These are phyloP conservation scores for Icerya purchasi DNA, from an alignment of 2,888 invertebrate genomes.

Conservation along the genomic window DNA sequence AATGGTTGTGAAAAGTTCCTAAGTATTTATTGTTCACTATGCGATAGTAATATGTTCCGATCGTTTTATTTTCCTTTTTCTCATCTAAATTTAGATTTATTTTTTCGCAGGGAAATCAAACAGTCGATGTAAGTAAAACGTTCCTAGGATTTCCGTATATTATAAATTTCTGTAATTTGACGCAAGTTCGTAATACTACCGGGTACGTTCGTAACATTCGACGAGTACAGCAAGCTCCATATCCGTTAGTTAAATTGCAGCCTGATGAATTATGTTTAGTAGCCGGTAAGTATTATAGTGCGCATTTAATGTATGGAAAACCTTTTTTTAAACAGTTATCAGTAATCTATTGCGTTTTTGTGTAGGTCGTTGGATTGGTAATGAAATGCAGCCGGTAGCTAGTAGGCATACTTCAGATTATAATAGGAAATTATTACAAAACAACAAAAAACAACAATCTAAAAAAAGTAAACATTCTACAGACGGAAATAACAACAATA, in stretches of 20 bases:
- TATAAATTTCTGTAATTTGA: constrained; percentile 51
- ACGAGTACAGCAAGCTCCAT: constrained; percentile 57
- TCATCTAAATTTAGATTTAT: too few relatives aligned
- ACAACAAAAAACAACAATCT: neutral
- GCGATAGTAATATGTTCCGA: too few relatives aligned
- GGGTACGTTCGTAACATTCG: constrained; percentile 48
- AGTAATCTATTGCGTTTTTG: too few relatives aligned
- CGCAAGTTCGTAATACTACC: constrained; percentile 48
- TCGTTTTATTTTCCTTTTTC: too few relatives aligned
- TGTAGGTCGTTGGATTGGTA: constrained; percentile 9
- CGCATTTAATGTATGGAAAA: too few relatives aligned
- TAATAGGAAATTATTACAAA: neutral
- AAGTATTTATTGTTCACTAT: too few relatives aligned
- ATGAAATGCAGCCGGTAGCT: constrained; percentile 9
- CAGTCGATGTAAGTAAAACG: constrained; percentile 45
- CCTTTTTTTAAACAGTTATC: too few relatives aligned
- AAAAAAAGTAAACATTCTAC: constrained; percentile 9
- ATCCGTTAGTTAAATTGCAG: constrained; percentile 51
- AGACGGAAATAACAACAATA: constrained; percentile 15
- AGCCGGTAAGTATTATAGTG: constrained; percentile 24
- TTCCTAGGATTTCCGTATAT: constrained; percentile 48
- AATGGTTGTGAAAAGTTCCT: too few relatives aligned
- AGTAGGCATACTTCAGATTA: neutral
- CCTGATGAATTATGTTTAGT: constrained; percentile 27
- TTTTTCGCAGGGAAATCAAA: constrained; percentile 45